These are phyloP conservation scores for Litocranius walleri DNA, from an alignment of 2,113 vertebrate genomes.

Conservation along the genomic window DNA sequence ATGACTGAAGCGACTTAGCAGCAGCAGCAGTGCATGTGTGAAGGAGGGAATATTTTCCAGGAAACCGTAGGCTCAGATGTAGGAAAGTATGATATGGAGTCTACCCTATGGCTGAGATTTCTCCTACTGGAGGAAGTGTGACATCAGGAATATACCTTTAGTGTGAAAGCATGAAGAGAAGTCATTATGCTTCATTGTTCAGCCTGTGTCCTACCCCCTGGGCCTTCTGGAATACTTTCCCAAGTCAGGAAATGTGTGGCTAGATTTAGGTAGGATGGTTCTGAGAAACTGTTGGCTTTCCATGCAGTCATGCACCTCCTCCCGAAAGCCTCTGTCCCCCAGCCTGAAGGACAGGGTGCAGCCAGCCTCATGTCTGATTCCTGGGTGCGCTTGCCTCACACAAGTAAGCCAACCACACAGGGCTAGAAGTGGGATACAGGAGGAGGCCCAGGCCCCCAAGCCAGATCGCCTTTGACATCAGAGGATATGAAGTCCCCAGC, in stretches of 20 bases:
- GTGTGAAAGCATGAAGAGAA: not conserved
- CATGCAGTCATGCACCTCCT: not conserved
- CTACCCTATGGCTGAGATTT: not conserved
- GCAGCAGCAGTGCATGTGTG: not conserved
- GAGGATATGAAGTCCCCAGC: not conserved
- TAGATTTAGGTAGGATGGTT: not conserved
- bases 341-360: not conserved
- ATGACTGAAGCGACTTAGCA: no score
- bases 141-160: accelerated
- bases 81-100: not conserved
- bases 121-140: not conserved
- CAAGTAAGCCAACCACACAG: accelerated
- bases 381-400: not conserved
- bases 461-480: not conserved
- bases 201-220: not conserved
- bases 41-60: not conserved
- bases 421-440: not conserved
- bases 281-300: not conserved
- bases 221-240: not conserved
- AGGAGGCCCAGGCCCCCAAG: not conserved
- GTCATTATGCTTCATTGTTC: not conserved
- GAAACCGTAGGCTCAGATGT: not conserved
- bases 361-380: not conserved
- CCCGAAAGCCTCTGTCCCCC: not conserved
- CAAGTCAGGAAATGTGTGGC: not conserved